Evolutionary conservation across 2,797 vertebrate genomes (phyloP).

Genomic region (Tadarida brasiliensis): DNA sequence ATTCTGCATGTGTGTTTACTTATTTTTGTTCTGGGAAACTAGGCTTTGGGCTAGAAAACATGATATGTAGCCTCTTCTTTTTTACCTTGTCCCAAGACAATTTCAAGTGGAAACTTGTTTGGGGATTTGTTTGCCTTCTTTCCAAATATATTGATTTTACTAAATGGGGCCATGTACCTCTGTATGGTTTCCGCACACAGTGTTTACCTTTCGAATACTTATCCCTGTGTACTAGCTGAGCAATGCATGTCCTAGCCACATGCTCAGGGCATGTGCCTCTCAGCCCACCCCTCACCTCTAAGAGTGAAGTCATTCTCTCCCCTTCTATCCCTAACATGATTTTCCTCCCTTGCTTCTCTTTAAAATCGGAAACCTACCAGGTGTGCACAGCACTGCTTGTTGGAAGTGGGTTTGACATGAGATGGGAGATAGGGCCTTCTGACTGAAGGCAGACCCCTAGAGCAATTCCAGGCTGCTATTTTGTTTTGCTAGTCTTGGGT

Average conservation of each 20-base stretch:
- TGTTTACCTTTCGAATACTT: background rate
- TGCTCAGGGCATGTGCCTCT: background rate
- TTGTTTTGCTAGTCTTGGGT: background rate
- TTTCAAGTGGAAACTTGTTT: background rate
- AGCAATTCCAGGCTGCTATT: background rate
- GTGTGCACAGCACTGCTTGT: background rate
- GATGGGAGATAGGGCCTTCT: background rate
- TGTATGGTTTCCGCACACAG: background rate
- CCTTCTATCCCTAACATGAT: background rate
- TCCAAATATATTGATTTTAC: background rate
- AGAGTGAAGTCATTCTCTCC: background rate
- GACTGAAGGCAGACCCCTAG: background rate
- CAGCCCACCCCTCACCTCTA: background rate
- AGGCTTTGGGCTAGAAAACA: background rate
- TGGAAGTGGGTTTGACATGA: background rate
- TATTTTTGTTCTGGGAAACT: background rate
- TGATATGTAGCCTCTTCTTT: background rate
- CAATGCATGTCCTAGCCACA: background rate
- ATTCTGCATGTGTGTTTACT: background rate
- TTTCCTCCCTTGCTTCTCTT: background rate
- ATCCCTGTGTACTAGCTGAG: accelerated
- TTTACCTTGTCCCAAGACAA: background rate
- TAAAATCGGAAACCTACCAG: background rate
- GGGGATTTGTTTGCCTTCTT: background rate
- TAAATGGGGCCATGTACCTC: background rate